These are phyloP conservation scores for Gnatocerus cornutus DNA, from an alignment of 2,888 invertebrate genomes.

Conservation along the genomic window DNA sequence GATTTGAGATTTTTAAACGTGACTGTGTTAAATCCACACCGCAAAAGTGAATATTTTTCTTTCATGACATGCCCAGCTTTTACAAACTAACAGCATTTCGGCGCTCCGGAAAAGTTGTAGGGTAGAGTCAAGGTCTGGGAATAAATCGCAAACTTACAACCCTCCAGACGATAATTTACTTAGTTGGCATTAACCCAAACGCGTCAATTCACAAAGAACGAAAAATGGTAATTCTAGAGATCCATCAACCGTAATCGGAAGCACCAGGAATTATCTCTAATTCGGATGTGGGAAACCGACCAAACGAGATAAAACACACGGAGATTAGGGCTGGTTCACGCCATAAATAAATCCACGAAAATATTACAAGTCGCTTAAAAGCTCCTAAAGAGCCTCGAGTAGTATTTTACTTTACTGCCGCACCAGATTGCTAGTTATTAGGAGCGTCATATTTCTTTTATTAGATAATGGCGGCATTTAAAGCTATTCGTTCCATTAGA, in stretches of 20 bases:
- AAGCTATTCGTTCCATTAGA: constrained; percentile 2
- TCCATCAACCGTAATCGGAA: neutral
- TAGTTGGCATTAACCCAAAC: neutral
- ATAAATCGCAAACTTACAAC: neutral
- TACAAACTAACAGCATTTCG: too few relatives aligned
- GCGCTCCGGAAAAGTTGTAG: neutral
- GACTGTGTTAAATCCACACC: too few relatives aligned
- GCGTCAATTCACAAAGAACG: neutral
- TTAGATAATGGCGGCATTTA: constrained; percentile 12
- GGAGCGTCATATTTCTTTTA: constrained; percentile 6
- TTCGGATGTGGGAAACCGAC: constrained; percentile 1
- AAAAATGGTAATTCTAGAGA: neutral
- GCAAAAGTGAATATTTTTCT: too few relatives aligned
- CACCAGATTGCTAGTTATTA: neutral
- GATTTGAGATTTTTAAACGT: too few relatives aligned
- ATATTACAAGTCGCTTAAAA: neutral
- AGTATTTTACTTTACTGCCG: constrained; percentile 4
- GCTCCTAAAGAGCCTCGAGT: neutral
- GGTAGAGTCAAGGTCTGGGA: neutral
- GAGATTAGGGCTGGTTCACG: constrained; percentile 8
- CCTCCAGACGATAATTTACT: neutral
- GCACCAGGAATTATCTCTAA: neutral
- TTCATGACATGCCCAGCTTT: too few relatives aligned
- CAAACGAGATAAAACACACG: constrained; percentile 7
- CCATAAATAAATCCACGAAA: neutral